These are phyloP conservation scores for Xestoiulus laeticollis DNA, from an alignment of 2,888 invertebrate genomes.

Conservation along the genomic window DNA sequence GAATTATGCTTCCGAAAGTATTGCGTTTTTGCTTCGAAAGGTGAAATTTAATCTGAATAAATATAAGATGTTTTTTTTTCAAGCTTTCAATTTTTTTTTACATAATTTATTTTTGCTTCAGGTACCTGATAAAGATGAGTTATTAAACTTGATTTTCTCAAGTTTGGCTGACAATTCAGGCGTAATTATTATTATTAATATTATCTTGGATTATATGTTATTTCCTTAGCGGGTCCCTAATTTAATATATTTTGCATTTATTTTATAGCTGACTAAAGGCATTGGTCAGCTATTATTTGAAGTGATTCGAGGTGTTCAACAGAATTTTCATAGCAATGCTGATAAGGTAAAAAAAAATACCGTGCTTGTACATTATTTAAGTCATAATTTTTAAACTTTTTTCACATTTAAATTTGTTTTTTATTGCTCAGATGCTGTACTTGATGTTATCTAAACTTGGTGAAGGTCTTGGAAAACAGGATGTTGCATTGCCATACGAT, in stretches of 20 bases:
- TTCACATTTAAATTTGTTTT: constrained; percentile 39
- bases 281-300: constrained; percentile 89
- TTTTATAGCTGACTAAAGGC: constrained; percentile 74
- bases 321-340: constrained; percentile 86
- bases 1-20: constrained; percentile 95
- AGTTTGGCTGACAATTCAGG: constrained; percentile 74
- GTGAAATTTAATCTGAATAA: constrained; percentile 52
- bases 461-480: constrained; percentile 44
- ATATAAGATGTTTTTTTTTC: background rate
- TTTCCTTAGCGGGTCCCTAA: background rate
- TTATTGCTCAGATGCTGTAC: constrained; percentile 56
- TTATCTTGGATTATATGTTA: background rate
- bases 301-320: constrained; percentile 82
- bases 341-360: constrained; percentile 68
- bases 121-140: constrained; percentile 79
- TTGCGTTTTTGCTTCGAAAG: constrained; percentile 92
- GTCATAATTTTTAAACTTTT: constrained; percentile 24
- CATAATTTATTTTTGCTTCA: constrained; percentile 57
- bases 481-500: constrained; percentile 43
- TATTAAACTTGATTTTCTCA: constrained; percentile 75
- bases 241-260: background rate
- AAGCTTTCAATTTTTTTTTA: background rate
- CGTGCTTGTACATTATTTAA: background rate
- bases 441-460: constrained; percentile 57
- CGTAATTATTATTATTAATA: constrained; percentile 66